Conservation (phyloP, 2,888 invertebrate genomes). For the Lasioglossum oenotherae region DNA sequence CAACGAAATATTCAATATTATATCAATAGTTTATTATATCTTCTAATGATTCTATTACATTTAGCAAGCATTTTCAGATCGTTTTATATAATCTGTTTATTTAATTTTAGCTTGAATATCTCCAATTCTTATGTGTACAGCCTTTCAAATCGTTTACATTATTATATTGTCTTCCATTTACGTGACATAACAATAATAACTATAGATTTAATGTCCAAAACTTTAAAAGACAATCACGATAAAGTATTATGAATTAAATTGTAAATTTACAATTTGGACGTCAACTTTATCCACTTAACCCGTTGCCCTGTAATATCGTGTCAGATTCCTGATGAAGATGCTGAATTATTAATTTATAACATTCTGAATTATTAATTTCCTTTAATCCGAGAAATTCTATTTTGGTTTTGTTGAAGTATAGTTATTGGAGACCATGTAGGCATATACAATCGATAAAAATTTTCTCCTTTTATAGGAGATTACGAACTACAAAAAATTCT, state of each 20-base stretch:
- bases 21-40: no score
- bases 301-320: no score
- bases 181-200: not conserved
- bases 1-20: not conserved
- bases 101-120: not conserved
- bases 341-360: no score
- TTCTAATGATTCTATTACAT: not conserved
- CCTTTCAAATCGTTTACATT: not conserved
- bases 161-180: not conserved
- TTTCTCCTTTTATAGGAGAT: no score
- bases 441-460: no score
- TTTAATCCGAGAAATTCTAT: no score
- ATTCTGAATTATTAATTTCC: no score
- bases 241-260: not conserved
- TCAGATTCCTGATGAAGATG: no score
- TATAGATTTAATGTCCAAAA: not conserved
- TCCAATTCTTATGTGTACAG: not conserved
- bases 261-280: not conserved
- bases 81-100: not conserved
- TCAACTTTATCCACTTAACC: not conserved
- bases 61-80: not conserved
- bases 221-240: not conserved
- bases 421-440: no score
- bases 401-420: no score
- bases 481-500: no score